Conservation (phyloP, 2,888 invertebrate species). For the Nasonia oneida region DNA sequence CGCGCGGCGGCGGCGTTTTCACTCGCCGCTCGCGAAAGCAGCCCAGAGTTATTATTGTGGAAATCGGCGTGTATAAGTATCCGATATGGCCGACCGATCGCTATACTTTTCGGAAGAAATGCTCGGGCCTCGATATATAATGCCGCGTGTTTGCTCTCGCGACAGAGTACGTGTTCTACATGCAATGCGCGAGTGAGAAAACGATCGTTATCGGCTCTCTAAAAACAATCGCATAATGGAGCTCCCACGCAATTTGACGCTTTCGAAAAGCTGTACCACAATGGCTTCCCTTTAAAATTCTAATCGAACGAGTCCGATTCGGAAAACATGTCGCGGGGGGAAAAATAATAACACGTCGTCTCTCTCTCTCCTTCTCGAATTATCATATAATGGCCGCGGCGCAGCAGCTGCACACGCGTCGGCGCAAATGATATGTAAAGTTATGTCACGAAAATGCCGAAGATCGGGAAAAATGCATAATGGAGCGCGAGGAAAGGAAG, state of each 20-base stretch:
- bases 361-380: background rate
- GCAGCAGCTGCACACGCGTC: background rate
- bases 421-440: slow-evolving; percentile 22
- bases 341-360: slow-evolving; percentile 9
- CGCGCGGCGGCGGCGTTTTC: slow-evolving; percentile 67
- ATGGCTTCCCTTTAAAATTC: background rate
- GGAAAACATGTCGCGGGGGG: background rate
- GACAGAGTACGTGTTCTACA: background rate
- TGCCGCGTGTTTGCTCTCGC: background rate
- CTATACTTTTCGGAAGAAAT: background rate
- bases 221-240: slow-evolving; percentile 28
- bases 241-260: slow-evolving; percentile 52
- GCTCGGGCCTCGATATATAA: no score
- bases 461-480: slow-evolving; percentile 29
- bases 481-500: background rate
- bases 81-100: background rate
- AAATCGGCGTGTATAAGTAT: background rate
- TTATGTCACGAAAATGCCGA: slow-evolving; percentile 45
- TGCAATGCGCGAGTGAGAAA: background rate
- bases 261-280: background rate
- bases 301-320: background rate
- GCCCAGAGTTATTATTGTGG: slow-evolving; percentile 41
- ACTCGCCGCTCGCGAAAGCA: slow-evolving; percentile 66
- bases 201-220: background rate
- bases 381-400: slow-evolving; percentile 44